Evolutionary conservation across 2,888 invertebrate genomes (phyloP), one percentile per base, ranked within the genome.

Genomic region (Stenolophus ochropezus): DNA sequence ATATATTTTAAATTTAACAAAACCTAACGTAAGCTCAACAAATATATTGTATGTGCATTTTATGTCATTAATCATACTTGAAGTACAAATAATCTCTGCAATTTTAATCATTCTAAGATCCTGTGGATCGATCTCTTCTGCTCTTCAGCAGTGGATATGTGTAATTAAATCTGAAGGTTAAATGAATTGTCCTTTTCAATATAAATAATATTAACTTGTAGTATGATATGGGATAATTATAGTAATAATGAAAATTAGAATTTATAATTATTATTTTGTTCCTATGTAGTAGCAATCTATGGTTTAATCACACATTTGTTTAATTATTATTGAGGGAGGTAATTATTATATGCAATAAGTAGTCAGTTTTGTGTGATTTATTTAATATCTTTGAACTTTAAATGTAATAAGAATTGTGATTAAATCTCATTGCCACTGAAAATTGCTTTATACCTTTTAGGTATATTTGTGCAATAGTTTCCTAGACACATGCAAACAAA

Each of bases 131-230:
- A n/a, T n/a, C n/a, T n/a, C n/a, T n/a, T n/a, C n/a, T n/a, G n/a
- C n/a, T n/a, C n/a, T 42, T 42, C 33, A 42, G 11, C 6, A 6
- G 33, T 42, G 11, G 33, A 42, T 11, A 42, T 42, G 6, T 42
- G 33, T 42, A 42, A 42, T 42, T 42, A 42, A 42, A 1, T 42
- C 1, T 42, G 33, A 42, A 42, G 33, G 33, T 42, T 42, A 42
- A 42, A 11, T 42, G 11, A 42, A 42, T 11, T 42, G 33, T 42
- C 33, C 11, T 42, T 42, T 42, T 42, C 33, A 42, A 42, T 42
- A 42, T 42, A 16, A 71, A 71, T 18, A 71, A 71, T 71, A 71
- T 33, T 33, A 71, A 71, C 33, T 71, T 71, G 71, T 71, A 5
- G 42, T 42, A 42, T 42, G 33, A 42, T 11, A 42, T 4, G 18